Base-by-base conservation (phyloP, 2,113 vertebrate species). In the Scomber japonicus region DNA sequence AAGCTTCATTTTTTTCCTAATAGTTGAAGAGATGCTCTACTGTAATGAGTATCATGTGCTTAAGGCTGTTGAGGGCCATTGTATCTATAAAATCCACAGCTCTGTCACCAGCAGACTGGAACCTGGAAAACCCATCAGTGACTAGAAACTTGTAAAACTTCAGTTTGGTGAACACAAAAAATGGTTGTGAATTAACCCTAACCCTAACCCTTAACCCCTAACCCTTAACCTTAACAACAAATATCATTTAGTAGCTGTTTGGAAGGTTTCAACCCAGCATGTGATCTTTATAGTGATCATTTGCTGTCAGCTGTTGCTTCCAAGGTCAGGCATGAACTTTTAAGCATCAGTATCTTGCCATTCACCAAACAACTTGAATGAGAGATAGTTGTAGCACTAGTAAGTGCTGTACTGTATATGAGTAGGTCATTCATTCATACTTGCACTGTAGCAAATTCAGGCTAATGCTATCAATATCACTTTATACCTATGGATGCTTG, bases 91-190 rank as follows among this genome's bases (percentile, higher is more conserved):
- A 89, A 77, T 60, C 45, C 67, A 64, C 61, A 57, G 63, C 45
- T 82, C 68, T 69, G 72, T 79, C 57, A 78, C 70, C 63, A 81
- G 71, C 71, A 75, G 63, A 76, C 65, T 70, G 40, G 67, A 80
- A 89, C 68, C 83, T 90, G 90, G 61, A 76, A 87, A 94, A 91
- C 16, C 45, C 87, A 92, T 89, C 81, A 69, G 27, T 65, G 83
- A 83, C 64, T 64, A 27, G 24, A 3, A 83, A 78, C 65, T 65
- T 65, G 30, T 71, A 74, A 87, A 84, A 65, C 59, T 49, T 72
- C 14, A 56, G 4, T 19, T 3, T 69, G 40, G 49, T 14, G 15
- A 35, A 50, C 12, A 53, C 30, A 64, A 16, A 45, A 55, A 45
- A 49, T 17, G 2, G 27, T 1, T 49, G 0, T 27, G 46, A 59